These are phyloP conservation scores for Idris sp. DNA, from an alignment of 1,140 invertebrate genomes.

Conservation along the genomic window DNA sequence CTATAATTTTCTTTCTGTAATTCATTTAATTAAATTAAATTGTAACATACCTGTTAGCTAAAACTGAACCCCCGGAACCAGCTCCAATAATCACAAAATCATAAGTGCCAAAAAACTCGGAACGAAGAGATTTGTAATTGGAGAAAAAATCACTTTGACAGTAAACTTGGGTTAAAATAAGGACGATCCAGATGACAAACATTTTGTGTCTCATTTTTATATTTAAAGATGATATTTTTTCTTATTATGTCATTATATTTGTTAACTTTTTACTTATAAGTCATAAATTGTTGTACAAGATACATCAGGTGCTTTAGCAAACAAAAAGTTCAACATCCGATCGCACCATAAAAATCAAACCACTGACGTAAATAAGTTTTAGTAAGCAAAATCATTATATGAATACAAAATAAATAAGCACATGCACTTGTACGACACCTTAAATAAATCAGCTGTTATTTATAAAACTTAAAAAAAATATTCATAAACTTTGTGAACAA, in stretches of 20 bases:
- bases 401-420: conserved; percentile 38
- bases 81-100: conserved; percentile 80
- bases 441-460: no score
- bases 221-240: background rate
- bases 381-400: conserved; percentile 28
- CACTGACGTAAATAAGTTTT: conserved; percentile 18
- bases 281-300: conserved; percentile 10
- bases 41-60: conserved; percentile 79
- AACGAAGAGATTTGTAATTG: conserved; percentile 1
- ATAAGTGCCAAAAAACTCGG: conserved; percentile 56
- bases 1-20: no score
- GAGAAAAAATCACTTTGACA: conserved; percentile 8
- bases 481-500: no score
- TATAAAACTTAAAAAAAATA: no score
- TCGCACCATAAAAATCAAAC: conserved; percentile 29
- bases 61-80: conserved; percentile 80
- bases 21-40: background rate
- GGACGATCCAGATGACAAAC: conserved; percentile 2
- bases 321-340: conserved; percentile 6
- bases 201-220: conserved; percentile 19
- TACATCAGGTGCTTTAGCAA: conserved; percentile 1
- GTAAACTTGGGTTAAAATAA: conserved; percentile 3
- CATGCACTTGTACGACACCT: conserved; percentile 8
- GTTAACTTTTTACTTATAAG: background rate
- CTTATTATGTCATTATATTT: conserved; percentile 3